These are phyloP conservation scores for Alentia gelatinosa DNA, from an alignment of 2,888 invertebrate species.

Conservation along the genomic window DNA sequence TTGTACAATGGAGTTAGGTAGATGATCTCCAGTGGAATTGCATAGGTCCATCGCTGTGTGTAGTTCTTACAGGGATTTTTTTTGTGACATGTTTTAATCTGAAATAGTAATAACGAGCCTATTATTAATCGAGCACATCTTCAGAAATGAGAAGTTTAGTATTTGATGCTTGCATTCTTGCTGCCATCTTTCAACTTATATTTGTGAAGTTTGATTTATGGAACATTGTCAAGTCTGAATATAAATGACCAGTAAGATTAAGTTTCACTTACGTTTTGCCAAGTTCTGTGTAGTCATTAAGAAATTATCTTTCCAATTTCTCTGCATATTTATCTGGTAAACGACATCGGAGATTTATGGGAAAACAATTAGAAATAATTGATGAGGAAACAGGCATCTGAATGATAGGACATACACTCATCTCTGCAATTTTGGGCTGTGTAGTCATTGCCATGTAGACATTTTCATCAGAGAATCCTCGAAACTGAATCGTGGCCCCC, in stretches of 20 bases:
- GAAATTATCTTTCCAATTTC: neutral
- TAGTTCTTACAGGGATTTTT: neutral
- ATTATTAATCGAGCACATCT: neutral
- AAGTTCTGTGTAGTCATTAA: neutral
- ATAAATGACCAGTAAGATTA: neutral
- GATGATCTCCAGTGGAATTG: constrained; percentile 60
- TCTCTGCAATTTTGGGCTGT: neutral
- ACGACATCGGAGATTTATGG: neutral
- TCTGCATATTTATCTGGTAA: neutral
- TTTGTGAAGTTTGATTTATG: neutral
- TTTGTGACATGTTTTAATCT: neutral
- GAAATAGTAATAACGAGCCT: neutral
- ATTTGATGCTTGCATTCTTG: neutral
- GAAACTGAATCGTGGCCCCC: constrained; percentile 44
- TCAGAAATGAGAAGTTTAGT: neutral
- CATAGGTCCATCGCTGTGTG: constrained; percentile 57
- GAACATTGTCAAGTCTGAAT: neutral
- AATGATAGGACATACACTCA: neutral
- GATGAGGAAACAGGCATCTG: neutral
- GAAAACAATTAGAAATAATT: too few species aligned
- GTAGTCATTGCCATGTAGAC: constrained; percentile 67
- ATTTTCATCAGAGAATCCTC: constrained; percentile 58
- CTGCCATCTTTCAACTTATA: neutral
- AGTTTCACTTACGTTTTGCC: too few species aligned
- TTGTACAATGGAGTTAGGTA: constrained; percentile 59